Conservation (phyloP, 2,113 vertebrate species). For the Grantiella picta region DNA sequence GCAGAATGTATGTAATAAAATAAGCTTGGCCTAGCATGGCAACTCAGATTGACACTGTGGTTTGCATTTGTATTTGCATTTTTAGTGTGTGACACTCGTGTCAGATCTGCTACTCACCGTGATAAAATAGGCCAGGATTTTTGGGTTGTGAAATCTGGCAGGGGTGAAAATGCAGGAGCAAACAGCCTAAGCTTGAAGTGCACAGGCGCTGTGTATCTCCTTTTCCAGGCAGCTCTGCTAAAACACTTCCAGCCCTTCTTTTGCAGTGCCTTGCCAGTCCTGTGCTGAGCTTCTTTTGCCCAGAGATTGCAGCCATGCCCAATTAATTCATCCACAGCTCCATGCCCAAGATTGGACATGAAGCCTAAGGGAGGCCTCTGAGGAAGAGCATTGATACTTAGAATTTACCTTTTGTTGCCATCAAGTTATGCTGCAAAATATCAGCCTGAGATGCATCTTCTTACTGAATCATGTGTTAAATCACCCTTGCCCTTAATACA, state of each 20-base stretch:
- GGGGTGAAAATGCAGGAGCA: background rate
- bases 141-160: background rate
- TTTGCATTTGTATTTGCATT: slow-evolving; percentile 65
- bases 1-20: slow-evolving; percentile 86
- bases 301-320: background rate
- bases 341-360: background rate
- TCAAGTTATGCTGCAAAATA: background rate
- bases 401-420: background rate
- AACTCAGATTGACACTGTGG: slow-evolving; percentile 68
- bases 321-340: background rate
- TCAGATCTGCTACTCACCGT: background rate
- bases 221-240: background rate
- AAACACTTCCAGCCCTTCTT: background rate
- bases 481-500: background rate
- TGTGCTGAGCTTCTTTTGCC: background rate
- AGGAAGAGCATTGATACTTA: background rate
- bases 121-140: background rate
- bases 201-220: background rate
- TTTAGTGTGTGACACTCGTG: background rate
- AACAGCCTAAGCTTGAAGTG: background rate
- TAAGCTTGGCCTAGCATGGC: slow-evolving; percentile 84
- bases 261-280: background rate
- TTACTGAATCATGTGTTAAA: background rate
- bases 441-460: background rate
- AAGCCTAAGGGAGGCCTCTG: background rate